These are phyloP conservation scores for Leucoraja ocellata DNA, from an alignment of 2,797 vertebrate species.

Conservation along the genomic window DNA sequence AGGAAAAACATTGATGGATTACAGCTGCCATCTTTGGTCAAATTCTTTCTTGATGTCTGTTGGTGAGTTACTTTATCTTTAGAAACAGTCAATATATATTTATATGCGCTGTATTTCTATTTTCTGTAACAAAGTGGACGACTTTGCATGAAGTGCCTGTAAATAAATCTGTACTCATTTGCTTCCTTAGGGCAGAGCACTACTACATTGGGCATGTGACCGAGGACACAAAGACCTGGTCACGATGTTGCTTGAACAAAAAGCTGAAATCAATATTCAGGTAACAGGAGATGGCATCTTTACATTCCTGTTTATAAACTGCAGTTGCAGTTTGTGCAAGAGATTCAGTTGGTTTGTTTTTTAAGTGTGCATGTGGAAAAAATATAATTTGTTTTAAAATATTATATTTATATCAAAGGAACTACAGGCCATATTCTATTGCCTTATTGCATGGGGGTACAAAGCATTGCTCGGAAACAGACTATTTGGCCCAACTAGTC, in stretches of 20 bases:
- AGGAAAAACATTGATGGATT: not conserved
- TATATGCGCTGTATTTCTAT: not conserved
- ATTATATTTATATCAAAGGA: not conserved
- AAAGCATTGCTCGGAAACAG: no score
- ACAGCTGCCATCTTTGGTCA: not conserved
- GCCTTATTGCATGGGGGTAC: not conserved
- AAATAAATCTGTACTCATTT: not conserved
- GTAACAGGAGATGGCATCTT: constrained; percentile 55
- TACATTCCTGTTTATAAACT: not conserved
- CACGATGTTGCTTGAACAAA: constrained; percentile 74
- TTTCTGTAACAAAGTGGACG: no score
- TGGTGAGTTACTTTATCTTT: not conserved
- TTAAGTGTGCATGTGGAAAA: not conserved
- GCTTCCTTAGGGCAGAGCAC: constrained; percentile 73
- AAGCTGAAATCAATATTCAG: constrained; percentile 86
- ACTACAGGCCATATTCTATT: not conserved
- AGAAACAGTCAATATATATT: no score
- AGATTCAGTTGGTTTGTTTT: not conserved
- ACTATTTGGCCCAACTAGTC: no score
- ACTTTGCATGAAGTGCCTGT: not conserved
- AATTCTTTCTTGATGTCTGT: not conserved
- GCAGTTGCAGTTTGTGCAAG: not conserved
- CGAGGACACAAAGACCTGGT: constrained; percentile 91
- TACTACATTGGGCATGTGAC: constrained; percentile 93
- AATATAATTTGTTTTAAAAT: not conserved